phyloP scores from a whole-genome alignment of 2,113 vertebrate species.

The Salvelinus namaycush region DNA sequence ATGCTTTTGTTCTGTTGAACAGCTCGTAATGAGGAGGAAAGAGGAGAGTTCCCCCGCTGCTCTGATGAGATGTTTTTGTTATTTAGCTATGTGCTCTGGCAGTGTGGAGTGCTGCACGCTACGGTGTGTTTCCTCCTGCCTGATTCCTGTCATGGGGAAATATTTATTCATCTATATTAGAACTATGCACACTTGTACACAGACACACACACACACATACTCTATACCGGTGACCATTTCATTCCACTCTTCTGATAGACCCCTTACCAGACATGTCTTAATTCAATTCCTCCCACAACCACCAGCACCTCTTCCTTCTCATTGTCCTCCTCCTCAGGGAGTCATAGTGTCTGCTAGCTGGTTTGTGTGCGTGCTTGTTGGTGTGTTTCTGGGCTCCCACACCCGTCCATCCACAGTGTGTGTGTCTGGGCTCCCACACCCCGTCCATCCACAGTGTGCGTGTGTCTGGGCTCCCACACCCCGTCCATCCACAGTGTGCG shows the following conservation, averaged over 20 bases:
- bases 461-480: conserved; percentile 26
- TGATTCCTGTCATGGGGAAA: neutral
- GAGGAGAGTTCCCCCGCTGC: neutral
- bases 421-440: neutral
- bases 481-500: neutral
- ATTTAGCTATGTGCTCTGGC: conserved; percentile 2
- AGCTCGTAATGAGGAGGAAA: conserved; percentile 6
- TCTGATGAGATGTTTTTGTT: neutral
- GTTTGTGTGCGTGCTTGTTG: neutral
- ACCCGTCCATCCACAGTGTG: neutral
- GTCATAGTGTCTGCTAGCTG: neutral
- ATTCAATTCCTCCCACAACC: neutral
- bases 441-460: conserved; percentile 22
- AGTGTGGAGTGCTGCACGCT: neutral
- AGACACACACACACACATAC: neutral
- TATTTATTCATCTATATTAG: neutral
- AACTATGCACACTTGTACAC: neutral
- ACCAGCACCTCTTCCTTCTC: neutral
- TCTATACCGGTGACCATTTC: neutral
- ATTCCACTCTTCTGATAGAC: neutral
- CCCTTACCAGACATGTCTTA: neutral
- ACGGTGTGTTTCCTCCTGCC: neutral
- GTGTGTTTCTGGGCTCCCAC: conserved; percentile 24
- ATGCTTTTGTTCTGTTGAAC: conserved; percentile 7
- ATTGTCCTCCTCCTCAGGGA: neutral